Base-by-base conservation (phyloP, 1,140 invertebrate species). In the Aphelenchoides fujianensis region DNA sequence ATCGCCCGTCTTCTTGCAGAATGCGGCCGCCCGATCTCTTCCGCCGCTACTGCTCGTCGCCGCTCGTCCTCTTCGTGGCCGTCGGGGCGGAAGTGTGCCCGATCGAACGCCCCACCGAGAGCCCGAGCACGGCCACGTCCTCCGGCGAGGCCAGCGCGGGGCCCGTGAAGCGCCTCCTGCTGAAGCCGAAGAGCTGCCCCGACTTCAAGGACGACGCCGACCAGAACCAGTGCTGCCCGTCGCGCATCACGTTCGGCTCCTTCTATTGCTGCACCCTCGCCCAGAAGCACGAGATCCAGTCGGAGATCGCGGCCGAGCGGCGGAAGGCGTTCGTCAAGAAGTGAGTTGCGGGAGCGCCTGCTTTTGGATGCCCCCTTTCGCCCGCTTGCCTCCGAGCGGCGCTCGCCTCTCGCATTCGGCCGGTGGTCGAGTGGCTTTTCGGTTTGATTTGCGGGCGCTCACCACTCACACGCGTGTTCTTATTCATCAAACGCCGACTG, bases 241-340 rank as follows among this genome's bases (percentile, higher is more conserved):
- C 71, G 28, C n/a, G 41, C 36, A 71, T 72, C 28, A 72, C 71
- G n/a, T 59, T 59, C 16, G 71, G 71, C 23, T 71, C 71, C n/a
- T 72, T 73, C 53, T 72, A 72, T 37, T 72, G 71, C 62, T 72
- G 71, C 35, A 72, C 69, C 28, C 28, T 37, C n/a, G 48, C 68
- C 31, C 32, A 70, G 35, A 72, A 68, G 23, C n/a, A 54, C n/a
- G 69, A 72, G 31, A 57, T 72, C 35, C 52, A 73, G 27, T 72
- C 71, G n/a, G 71, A 72, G 62, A 12, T 72, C 16, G 68, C 69
- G 23, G 19, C 71, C 28, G 71, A 72, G 62, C 16, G 27, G 37
- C 31, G 71, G 30, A 16, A 57, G 32, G 41, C 52, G 34, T 72
- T 72, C 36, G 48, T 72, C 32, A 69, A 59, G 62, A 72, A 72